A percentile compares a stretch with the other conserved stretches of the same genome.
These are phyloP conservation scores for Orthosia incerta DNA, from an alignment of 2,888 invertebrate species.

Conservation along the genomic window DNA sequence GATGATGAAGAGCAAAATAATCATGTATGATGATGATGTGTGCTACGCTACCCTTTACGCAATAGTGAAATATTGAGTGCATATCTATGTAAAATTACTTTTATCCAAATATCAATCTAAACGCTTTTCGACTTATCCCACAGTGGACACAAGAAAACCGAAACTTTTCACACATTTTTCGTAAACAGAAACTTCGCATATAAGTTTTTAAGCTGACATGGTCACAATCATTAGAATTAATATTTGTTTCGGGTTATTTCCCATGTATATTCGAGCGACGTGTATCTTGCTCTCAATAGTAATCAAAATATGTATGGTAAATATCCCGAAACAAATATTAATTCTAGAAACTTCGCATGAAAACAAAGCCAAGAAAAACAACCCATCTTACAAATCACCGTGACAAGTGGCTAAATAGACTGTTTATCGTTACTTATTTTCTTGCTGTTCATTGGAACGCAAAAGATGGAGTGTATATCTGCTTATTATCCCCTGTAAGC, in stretches of 20 bases:
- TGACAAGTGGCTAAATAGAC: slow-evolving; percentile 56
- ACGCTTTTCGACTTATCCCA: neutral
- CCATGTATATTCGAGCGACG: too few relatives aligned
- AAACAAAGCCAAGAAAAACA: slow-evolving; percentile 3
- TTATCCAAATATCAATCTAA: neutral
- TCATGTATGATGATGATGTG: neutral
- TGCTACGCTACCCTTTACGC: neutral
- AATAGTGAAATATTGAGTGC: neutral
- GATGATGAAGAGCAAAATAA: neutral
- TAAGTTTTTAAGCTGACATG: too few relatives aligned
- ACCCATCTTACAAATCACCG: slow-evolving; percentile 28
- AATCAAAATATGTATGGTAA: too few relatives aligned
- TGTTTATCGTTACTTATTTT: slow-evolving; percentile 55
- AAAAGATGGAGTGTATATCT: slow-evolving; percentile 55
- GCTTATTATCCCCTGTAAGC: slow-evolving; percentile 60
- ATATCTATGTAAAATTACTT: neutral
- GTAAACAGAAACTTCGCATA: neutral
- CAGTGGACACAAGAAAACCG: neutral
- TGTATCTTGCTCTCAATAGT: too few relatives aligned
- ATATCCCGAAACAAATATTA: too few relatives aligned
- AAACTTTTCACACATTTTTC: neutral
- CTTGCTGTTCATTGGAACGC: slow-evolving; percentile 43
- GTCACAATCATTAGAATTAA: too few relatives aligned
- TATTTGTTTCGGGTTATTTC: too few relatives aligned
- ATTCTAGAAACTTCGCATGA: too few relatives aligned